Conservation (phyloP, 2,888 invertebrate species). For the Alsophila aescularia region DNA sequence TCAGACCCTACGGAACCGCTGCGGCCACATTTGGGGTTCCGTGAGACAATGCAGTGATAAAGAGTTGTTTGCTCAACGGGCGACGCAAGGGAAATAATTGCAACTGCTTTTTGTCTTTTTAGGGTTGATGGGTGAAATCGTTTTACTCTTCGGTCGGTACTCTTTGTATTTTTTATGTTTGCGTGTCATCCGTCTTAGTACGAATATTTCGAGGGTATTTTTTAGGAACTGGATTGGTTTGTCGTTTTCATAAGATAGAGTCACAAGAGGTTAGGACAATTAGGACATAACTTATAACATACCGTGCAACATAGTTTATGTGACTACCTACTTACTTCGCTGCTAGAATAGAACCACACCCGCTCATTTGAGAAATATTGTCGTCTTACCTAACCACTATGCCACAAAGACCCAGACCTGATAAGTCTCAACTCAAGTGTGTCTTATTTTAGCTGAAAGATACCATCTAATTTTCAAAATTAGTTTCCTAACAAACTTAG, state of each 20-base stretch:
- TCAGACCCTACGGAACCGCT: slow-evolving; percentile 57
- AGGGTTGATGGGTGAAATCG: slow-evolving; percentile 54
- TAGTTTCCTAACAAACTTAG: slow-evolving; percentile 14
- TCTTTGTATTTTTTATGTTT: slow-evolving; percentile 40
- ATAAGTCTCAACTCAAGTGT: background rate
- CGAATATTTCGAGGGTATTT: background rate
- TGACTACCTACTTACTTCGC: too few species aligned
- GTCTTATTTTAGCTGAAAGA: too few species aligned
- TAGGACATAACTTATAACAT: too few species aligned
- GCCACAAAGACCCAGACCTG: too few species aligned
- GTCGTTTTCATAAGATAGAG: too few species aligned
- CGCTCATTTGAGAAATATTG: too few species aligned
- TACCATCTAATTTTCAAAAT: slow-evolving; percentile 7
- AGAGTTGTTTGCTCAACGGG: slow-evolving; percentile 71
- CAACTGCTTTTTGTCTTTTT: slow-evolving; percentile 54
- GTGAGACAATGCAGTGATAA: slow-evolving; percentile 74
- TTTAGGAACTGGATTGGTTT: background rate
- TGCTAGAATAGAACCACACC: too few species aligned
- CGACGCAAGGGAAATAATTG: slow-evolving; percentile 78
- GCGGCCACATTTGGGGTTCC: slow-evolving; percentile 62
- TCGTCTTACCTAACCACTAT: too few species aligned
- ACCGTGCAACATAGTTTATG: too few species aligned
- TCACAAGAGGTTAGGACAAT: too few species aligned
- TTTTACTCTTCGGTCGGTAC: slow-evolving; percentile 49
- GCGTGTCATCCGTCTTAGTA: background rate